Conservation (phyloP, 2,797 vertebrate genomes). For the Phaenicophaeus curvirostris region DNA sequence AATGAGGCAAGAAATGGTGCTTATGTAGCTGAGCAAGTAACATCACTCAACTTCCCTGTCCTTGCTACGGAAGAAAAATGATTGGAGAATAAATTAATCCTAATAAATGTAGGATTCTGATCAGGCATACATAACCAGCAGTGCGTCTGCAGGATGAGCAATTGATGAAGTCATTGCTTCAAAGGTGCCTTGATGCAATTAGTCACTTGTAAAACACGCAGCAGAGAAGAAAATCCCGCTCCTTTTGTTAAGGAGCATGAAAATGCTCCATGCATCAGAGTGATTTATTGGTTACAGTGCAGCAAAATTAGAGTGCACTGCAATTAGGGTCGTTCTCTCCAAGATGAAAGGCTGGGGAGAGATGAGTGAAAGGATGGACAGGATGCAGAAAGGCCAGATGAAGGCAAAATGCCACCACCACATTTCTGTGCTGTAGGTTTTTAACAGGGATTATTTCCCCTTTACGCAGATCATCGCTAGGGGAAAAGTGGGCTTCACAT, state of each 20-base stretch:
- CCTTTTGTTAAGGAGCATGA: constrained; percentile 50
- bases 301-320: background rate
- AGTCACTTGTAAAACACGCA: constrained; percentile 55
- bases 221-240: constrained; percentile 26
- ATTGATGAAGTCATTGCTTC: constrained; percentile 65
- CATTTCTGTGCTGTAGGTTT: background rate
- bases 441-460: background rate
- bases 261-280: background rate
- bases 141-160: constrained; percentile 27
- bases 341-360: constrained; percentile 31
- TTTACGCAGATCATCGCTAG: background rate
- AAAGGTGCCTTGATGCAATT: constrained; percentile 62
- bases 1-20: constrained; percentile 68
- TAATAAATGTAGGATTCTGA: constrained; percentile 52
- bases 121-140: constrained; percentile 29
- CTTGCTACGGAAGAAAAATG: constrained; percentile 32
- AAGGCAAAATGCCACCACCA: background rate
- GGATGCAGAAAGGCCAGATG: constrained; percentile 21
- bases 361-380: constrained; percentile 9
- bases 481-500: background rate
- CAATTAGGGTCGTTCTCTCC: constrained; percentile 18
- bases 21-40: constrained; percentile 51
- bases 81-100: constrained; percentile 64
- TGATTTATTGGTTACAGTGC: constrained; percentile 59
- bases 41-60: constrained; percentile 49